Percentiles rank a stretch among this genome's conserved stretches.
These are phyloP conservation scores for Amphimedon queenslandica DNA, from an alignment of 37 sponge, comb jelly and placozoan species.

Conservation along the genomic window DNA sequence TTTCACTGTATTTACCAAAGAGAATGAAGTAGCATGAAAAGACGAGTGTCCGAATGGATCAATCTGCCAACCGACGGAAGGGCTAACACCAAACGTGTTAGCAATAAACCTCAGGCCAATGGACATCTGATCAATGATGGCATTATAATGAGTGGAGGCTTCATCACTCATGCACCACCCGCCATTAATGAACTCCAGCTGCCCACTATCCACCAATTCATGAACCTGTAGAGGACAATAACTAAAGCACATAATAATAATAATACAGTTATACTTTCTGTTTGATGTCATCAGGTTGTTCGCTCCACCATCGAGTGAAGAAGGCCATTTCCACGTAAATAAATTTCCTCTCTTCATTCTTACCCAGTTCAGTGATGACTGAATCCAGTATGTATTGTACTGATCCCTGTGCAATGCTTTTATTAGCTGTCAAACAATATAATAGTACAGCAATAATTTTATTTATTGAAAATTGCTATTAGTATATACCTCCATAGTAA, in stretches of 20 bases:
- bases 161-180: conserved; percentile 99
- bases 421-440: conserved; percentile 8
- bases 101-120: conserved; percentile 24
- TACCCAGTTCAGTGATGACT: conserved; percentile 62
- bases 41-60: conserved; percentile 86
- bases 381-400: conserved; percentile 87
- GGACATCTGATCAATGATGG: conserved; percentile 94
- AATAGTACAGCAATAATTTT: neutral
- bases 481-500: neutral
- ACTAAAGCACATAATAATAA: too few relatives aligned
- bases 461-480: neutral
- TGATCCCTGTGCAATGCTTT: conserved; percentile 29
- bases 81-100: conserved; percentile 26
- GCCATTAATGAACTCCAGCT: conserved; percentile 93
- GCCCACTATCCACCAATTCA: conserved; percentile 58
- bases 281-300: conserved; percentile 51
- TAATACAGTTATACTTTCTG: conserved; percentile 18
- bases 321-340: conserved; percentile 90
- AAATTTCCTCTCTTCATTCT: conserved; percentile 57
- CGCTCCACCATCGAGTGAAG: conserved; percentile 81
- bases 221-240: conserved; percentile 35
- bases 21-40: conserved; percentile 58
- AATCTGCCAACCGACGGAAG: conserved; percentile 73
- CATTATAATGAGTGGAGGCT: conserved; percentile 86
- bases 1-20: conserved; percentile 14